phyloP scores from a whole-genome alignment of 2,888 invertebrate species.

The Synergus laeviventris region DNA sequence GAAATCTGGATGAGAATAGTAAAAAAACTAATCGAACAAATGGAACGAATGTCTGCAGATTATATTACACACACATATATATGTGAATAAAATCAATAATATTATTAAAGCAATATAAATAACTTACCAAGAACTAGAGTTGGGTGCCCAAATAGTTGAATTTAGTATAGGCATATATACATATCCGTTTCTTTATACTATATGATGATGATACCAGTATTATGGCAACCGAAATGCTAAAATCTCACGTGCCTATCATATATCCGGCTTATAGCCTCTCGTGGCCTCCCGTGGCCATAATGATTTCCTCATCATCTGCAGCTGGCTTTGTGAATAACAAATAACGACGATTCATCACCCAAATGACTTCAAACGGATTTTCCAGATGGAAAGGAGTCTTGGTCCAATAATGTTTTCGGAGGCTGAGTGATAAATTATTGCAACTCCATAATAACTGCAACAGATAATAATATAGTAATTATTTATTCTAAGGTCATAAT shows the following conservation, averaged over 20 bases:
- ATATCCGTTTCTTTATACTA: constrained; percentile 12
- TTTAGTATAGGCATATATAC: not conserved
- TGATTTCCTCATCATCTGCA: constrained; percentile 36
- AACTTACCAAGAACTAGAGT: not conserved
- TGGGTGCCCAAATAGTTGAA: not conserved
- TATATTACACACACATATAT: not conserved
- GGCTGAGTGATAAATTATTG: constrained; percentile 6
- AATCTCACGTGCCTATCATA: constrained; percentile 38
- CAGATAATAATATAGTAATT: not conserved
- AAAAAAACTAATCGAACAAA: not conserved
- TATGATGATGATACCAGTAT: constrained; percentile 36
- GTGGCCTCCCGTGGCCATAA: constrained; percentile 31
- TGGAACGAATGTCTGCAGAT: not conserved
- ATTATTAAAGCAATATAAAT: not conserved
- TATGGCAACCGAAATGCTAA: constrained; percentile 32
- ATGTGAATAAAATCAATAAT: not conserved
- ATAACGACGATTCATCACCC: constrained; percentile 27
- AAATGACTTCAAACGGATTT: constrained; percentile 23
- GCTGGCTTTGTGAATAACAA: constrained; percentile 37
- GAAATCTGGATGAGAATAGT: constrained; percentile 2
- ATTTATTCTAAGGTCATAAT: too few species aligned
- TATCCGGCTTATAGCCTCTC: constrained; percentile 33
- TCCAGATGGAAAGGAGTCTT: constrained; percentile 7
- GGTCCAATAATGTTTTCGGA: not conserved
- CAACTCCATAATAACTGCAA: not conserved